phyloP scores from a whole-genome alignment of 2,797 vertebrate species.

The Myotis vivesi region DNA sequence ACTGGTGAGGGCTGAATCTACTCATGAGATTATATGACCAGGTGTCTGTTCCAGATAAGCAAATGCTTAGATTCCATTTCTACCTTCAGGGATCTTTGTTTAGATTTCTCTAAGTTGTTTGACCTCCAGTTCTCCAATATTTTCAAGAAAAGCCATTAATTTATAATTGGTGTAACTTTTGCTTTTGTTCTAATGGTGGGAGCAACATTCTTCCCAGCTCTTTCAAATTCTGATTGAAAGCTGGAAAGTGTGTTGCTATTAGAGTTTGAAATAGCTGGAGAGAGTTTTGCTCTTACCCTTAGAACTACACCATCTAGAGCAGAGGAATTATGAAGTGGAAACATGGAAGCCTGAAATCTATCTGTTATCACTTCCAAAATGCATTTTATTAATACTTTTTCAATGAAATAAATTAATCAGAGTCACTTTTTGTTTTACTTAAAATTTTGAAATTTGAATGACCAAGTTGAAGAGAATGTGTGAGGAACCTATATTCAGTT shows the following conservation, averaged over 20 bases:
- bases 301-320: neutral
- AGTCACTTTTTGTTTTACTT: neutral
- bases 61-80: neutral
- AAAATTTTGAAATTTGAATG: neutral
- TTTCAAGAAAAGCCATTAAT: neutral
- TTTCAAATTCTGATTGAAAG: neutral
- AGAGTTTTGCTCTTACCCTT: neutral
- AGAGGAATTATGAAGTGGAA: neutral
- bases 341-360: neutral
- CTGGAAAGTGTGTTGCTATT: neutral
- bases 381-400: neutral
- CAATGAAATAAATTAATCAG: neutral
- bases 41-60: neutral
- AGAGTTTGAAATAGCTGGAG: neutral
- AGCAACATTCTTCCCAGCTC: neutral
- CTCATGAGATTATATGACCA: neutral
- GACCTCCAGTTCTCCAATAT: neutral
- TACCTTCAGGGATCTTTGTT: neutral
- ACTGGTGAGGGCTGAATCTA: no score
- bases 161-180: neutral
- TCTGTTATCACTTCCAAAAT: neutral
- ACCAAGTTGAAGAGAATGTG: neutral
- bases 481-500: neutral
- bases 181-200: neutral
- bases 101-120: neutral